phyloP scores from a whole-genome alignment of 2,888 invertebrate genomes.

The Diarsia rubi region DNA sequence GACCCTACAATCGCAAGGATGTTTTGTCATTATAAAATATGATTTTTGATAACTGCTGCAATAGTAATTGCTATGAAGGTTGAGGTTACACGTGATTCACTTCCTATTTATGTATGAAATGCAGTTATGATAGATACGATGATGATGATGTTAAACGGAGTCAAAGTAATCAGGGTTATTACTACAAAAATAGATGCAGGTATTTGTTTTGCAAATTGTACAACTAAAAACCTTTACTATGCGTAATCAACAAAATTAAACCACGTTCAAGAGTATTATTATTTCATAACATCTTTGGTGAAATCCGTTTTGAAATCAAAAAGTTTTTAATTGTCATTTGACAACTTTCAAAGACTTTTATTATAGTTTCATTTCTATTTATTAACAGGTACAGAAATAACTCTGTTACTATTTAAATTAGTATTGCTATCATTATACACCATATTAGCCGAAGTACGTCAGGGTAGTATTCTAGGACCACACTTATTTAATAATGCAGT shows the following conservation, averaged over 20 bases:
- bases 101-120: slow-evolving; percentile 24
- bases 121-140: background rate
- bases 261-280: background rate
- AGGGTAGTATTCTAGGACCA: slow-evolving; percentile 6
- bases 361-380: background rate
- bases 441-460: background rate
- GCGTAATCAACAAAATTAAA: too few relatives aligned
- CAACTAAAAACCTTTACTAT: background rate
- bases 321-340: background rate
- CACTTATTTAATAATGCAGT: background rate
- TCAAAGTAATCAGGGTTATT: background rate
- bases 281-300: background rate
- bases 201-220: background rate
- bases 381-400: background rate
- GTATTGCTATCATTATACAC: background rate
- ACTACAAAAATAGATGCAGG: background rate
- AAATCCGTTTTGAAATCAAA: background rate
- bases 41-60: slow-evolving; percentile 17
- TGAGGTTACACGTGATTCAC: slow-evolving; percentile 13
- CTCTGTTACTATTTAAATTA: background rate
- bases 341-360: background rate
- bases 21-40: slow-evolving; percentile 5
- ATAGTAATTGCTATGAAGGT: slow-evolving; percentile 29
- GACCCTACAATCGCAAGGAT: slow-evolving; percentile 39
- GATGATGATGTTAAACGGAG: background rate